Evolutionary conservation across 92 coral and sea anemone species (phyloP).

Genomic region (Umimayanthus chanpuru): DNA sequence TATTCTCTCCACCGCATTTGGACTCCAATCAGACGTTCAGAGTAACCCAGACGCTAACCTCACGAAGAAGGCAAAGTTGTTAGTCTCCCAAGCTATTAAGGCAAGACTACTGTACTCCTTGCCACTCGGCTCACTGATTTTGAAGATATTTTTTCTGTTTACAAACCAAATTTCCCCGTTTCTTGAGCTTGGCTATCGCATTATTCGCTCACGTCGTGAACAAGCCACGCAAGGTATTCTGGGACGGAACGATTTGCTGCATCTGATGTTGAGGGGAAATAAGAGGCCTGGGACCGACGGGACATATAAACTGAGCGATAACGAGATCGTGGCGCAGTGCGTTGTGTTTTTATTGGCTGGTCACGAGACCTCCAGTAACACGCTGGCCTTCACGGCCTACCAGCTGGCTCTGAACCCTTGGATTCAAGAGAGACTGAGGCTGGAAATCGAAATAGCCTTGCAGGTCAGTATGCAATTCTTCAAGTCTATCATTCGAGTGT

Average conservation of each 20-base stretch:
- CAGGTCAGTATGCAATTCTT: neutral
- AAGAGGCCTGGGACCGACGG: constrained; percentile 14
- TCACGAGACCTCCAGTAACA: constrained; percentile 35
- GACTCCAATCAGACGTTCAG: constrained; percentile 14
- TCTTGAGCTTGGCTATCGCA: neutral
- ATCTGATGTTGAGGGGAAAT: constrained; percentile 1
- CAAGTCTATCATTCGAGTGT: neutral
- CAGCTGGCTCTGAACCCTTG: constrained; percentile 27
- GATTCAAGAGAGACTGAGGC: constrained; percentile 32
- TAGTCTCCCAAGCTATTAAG: neutral
- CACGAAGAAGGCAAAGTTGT: neutral
- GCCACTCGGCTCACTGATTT: constrained; percentile 2
- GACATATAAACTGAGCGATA: neutral
- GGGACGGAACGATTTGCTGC: neutral
- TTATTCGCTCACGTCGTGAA: constrained; percentile 13
- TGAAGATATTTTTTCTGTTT: neutral
- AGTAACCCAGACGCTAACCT: constrained; percentile 10
- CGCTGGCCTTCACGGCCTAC: constrained; percentile 26
- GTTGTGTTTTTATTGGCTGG: constrained; percentile 16
- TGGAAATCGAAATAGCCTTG: constrained; percentile 25
- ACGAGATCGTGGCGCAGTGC: constrained; percentile 27
- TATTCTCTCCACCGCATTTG: constrained; percentile 11
- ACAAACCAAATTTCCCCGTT: neutral
- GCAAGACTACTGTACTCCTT: neutral
- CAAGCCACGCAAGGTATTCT: neutral